These are phyloP conservation scores for Gobius niger DNA, from an alignment of 2,113 vertebrate species.

Conservation along the genomic window DNA sequence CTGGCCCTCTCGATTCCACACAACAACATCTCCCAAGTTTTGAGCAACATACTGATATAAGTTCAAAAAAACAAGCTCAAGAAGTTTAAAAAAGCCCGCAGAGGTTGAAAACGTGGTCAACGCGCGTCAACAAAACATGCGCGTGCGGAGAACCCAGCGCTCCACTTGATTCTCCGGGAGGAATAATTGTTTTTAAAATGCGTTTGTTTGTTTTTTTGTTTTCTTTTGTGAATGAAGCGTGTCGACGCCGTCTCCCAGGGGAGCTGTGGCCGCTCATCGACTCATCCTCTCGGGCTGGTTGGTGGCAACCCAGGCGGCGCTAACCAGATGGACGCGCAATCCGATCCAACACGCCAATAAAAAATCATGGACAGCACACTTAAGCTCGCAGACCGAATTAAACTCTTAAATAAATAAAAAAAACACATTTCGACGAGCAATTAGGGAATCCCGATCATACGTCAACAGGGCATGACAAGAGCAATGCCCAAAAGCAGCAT, in stretches of 20 bases:
- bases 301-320: conserved; percentile 26
- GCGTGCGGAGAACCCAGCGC: not conserved
- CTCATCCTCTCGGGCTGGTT: conserved; percentile 12
- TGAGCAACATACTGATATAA: not conserved
- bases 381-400: not conserved
- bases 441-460: not conserved
- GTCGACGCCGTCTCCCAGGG: conserved; percentile 21
- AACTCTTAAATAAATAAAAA: not conserved
- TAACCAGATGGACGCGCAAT: conserved; percentile 12
- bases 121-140: not conserved
- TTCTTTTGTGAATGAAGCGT: conserved; percentile 8
- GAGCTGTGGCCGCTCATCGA: not conserved
- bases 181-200: not conserved
- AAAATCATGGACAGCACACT: not conserved
- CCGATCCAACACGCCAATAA: not conserved
- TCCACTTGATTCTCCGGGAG: not conserved
- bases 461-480: not conserved
- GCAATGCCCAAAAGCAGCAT: not conserved
- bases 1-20: too few species aligned
- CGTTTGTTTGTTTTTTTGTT: too few species aligned
- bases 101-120: conserved; percentile 2
- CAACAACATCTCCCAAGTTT: not conserved
- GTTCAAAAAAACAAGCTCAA: not conserved
- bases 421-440: not conserved
- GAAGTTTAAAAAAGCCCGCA: not conserved